Base-by-base conservation (phyloP, 2,797 vertebrate genomes). In the Sebastes steindachneri region DNA sequence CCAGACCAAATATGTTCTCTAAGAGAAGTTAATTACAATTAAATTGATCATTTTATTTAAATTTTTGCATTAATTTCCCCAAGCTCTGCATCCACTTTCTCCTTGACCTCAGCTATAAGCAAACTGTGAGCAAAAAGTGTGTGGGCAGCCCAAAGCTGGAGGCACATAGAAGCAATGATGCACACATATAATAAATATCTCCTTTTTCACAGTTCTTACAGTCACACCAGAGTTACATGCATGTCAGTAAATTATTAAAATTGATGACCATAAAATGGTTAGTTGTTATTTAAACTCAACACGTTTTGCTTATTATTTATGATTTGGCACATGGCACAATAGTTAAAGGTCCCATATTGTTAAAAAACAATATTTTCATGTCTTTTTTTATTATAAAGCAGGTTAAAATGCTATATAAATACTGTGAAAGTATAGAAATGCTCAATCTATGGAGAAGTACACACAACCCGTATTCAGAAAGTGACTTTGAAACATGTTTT, bases 1-100 rank as follows among this genome's bases (percentile, higher is more conserved):
- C 92, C 91, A 81, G 74, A 86, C 71, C 85, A 86, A 88, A 82
- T 65, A 84, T 85, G 84, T 83, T 89, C 88, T 81, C 88, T 81
- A 87, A 90, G 79, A 84, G 86, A 90, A 91, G 85, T 90, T 93
- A 92, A 95, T 95, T 88, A 91, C 82, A 89, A 79, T 79, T 71
- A 88, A 88, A 90, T 86, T 77, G 68, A 89, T 92, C n/a, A 73
- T 83, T 87, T 84, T 86, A 73, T 90, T 88, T 23, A 66, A 67
- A 80, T 80, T 58, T 19, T 69, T 35, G 60, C 54, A 71, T 78
- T 89, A 31, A 86, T 90, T 82, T 88, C 76, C 86, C 81, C 31
- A 25, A 72, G 75, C 82, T 75, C 72, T 54, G 26, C 54, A n/a
- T 60, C 17, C 12, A 9, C 59, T 70, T 31, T 75, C 33, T 33